Evolutionary conservation across 2,888 invertebrate genomes (phyloP), one percentile per base, ranked within the genome.

Genomic region (Caenorhabditis sulstoni): DNA sequence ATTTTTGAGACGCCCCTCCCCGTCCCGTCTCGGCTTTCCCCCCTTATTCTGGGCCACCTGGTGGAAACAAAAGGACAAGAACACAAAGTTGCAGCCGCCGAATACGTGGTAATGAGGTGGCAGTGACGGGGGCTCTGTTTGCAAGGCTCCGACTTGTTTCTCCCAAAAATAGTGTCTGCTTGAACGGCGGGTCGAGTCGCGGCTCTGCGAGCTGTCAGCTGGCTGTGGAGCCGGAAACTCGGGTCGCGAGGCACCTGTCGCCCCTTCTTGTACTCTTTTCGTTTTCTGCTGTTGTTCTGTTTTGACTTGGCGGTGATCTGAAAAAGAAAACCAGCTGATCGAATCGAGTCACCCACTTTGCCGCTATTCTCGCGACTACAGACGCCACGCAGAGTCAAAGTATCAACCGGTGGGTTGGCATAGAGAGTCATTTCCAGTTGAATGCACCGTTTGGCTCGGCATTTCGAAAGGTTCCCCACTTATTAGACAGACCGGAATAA

Each of bases 381-480:
- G 29, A 29, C 7, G 29, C 29, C 29, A 44, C 3, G 23, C 52
- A 1, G 65, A 53, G 58, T 53, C 68, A 22, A 61, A 47, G 29
- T 53, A 47, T 44, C 45, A 59, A 58, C 20, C 3, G 41, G 61
- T 47, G 47, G 61, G 45, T 55, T 35, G 47, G 44, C 41, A 47
- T 16, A n/a, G n/a, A n/a, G n/a, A n/a, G n/a, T n/a, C n/a, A 18
- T 58, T 73, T 73, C 73, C 73, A 64, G 50, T 65, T 58, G 58
- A 64, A 29, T 73, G 64, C 57, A 39, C 64, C 49, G 20, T 68
- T 68, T 67, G 39, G 50, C 55, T 57, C 57, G 49, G n/a, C 49
- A 71, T 71, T 71, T 73, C 73, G 44, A 73, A 64, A 64, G 58
- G 73, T 64, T 73, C 64, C 57, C 11, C n/a, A 29, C 53, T 18